Evolutionary conservation across 2,113 vertebrate genomes (phyloP).

Genomic region (Damaliscus lunatus): DNA sequence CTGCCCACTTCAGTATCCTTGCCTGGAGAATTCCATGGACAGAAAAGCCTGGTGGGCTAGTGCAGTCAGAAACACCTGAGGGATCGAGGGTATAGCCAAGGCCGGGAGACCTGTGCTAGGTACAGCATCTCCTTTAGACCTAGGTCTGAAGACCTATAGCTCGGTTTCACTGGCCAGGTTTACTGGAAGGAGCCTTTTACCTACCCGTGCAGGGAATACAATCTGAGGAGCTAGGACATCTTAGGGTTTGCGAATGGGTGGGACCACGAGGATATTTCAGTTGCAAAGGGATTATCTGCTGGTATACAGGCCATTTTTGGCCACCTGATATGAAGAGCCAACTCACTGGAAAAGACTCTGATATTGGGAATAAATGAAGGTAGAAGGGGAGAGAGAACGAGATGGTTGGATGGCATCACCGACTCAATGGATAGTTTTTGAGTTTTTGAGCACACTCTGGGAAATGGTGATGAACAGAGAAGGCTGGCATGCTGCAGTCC

Average conservation of each 20-base stretch:
- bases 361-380: not conserved
- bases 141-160: not conserved
- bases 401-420: not conserved
- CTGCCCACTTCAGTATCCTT: not conserved
- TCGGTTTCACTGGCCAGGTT: not conserved
- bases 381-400: not conserved
- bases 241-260: not conserved
- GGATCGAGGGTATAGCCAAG: not conserved
- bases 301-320: not conserved
- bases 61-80: not conserved
- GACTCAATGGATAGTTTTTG: not conserved
- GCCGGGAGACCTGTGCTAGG: not conserved
- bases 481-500: not conserved
- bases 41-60: not conserved
- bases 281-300: fast-evolving
- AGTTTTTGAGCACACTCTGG: not conserved
- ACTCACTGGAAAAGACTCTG: not conserved
- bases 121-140: not conserved
- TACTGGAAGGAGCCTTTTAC: not conserved
- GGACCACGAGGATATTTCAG: fast-evolving
- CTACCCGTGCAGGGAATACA: not conserved
- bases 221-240: fast-evolving
- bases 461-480: not conserved
- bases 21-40: not conserved
- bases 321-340: not conserved